Conservation (phyloP, 2,113 vertebrate genomes). For the human (Homo sapiens) region DNA sequence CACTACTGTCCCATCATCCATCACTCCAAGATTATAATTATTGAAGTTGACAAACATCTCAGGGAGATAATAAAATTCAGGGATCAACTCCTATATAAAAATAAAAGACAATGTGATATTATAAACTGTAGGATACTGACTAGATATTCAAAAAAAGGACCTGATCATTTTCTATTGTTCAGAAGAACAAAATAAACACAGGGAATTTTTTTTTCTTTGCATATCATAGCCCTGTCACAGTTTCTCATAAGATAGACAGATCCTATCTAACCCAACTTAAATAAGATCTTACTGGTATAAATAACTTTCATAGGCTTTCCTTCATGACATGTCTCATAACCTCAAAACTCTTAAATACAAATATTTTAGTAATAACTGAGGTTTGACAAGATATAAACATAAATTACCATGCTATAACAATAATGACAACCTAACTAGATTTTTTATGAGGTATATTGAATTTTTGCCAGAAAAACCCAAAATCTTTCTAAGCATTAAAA, state of each 20-base stretch:
- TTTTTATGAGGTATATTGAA: background rate
- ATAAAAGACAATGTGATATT: conserved; percentile 74
- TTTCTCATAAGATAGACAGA: background rate
- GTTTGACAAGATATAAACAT: conserved; percentile 16
- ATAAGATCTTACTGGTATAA: background rate
- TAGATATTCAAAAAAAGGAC: background rate
- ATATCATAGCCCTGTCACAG: background rate
- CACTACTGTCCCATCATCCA: conserved; percentile 96
- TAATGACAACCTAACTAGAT: background rate
- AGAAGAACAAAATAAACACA: conserved; percentile 24
- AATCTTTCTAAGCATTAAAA: conserved; percentile 36
- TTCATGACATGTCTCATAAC: background rate
- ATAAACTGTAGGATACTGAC: conserved; percentile 60
- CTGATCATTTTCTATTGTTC: conserved; percentile 16
- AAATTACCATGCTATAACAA: background rate
- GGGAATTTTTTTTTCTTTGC: background rate
- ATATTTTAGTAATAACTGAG: background rate
- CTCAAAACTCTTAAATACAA: conserved; percentile 11
- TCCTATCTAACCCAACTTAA: background rate
- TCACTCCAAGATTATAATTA: conserved; percentile 97
- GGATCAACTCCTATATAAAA: conserved; percentile 94
- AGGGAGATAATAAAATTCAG: conserved; percentile 99
- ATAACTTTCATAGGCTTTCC: background rate
- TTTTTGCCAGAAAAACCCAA: background rate
- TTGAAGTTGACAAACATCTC: conserved; percentile 99